phyloP scores from a whole-genome alignment of 2,113 vertebrate genomes.

The Cichladusa arquata region DNA sequence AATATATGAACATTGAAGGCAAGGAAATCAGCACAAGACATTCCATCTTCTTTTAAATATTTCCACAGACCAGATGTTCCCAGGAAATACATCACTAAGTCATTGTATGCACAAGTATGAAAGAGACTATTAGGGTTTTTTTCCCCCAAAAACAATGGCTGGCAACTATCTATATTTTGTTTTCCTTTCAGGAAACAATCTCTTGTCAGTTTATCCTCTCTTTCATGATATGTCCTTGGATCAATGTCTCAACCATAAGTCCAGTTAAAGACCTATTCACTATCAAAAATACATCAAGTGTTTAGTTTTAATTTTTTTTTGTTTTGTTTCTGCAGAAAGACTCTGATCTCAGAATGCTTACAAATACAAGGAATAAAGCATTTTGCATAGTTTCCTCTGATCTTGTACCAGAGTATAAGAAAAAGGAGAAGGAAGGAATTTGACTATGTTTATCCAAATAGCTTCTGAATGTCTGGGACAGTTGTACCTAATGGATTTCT shows the following conservation, averaged over 20 bases:
- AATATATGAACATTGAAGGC: background rate
- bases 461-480: background rate
- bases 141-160: background rate
- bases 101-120: background rate
- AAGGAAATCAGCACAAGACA: background rate
- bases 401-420: background rate
- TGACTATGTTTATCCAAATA: background rate
- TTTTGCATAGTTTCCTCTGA: background rate
- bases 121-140: rapidly evolving
- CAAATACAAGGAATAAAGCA: background rate
- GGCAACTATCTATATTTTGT: background rate
- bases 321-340: background rate
- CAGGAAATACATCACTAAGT: background rate
- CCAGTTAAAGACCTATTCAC: background rate
- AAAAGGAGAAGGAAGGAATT: background rate
- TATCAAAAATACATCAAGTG: background rate
- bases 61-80: background rate
- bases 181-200: background rate
- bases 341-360: background rate
- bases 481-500: background rate
- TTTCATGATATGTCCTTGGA: background rate
- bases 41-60: background rate
- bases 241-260: background rate
- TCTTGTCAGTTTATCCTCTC: background rate
- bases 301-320: background rate